These are phyloP conservation scores for Phyto melanocephala DNA, from an alignment of 2,888 invertebrate species.

Conservation along the genomic window DNA sequence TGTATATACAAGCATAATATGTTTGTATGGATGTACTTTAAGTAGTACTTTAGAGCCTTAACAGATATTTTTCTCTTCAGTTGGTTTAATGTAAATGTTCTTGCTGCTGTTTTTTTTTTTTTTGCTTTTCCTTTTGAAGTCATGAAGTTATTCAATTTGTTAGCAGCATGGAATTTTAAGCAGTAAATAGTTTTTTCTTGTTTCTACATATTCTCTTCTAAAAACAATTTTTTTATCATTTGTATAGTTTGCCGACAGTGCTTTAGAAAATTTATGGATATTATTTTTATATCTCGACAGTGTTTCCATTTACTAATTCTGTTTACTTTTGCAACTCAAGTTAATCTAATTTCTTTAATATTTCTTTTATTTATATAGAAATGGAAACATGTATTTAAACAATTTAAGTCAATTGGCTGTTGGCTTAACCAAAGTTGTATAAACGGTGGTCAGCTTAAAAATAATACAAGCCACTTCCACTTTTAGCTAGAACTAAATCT, in stretches of 20 bases:
- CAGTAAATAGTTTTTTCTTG: slow-evolving; percentile 60
- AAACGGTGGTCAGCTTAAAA: no score
- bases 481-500: no score
- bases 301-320: background rate
- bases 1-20: no score
- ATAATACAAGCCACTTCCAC: no score
- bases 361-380: no score
- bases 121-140: slow-evolving; percentile 58
- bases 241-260: background rate
- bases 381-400: no score
- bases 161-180: slow-evolving; percentile 66
- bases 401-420: no score
- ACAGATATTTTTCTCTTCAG: slow-evolving; percentile 30
- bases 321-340: no score
- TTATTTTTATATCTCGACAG: slow-evolving; percentile 6
- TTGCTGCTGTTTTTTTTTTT: background rate
- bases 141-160: slow-evolving; percentile 67
- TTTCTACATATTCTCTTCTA: background rate
- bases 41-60: slow-evolving; percentile 32
- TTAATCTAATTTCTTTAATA: no score
- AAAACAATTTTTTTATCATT: background rate
- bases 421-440: no score
- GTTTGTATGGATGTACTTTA: background rate
- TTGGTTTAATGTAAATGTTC: background rate
- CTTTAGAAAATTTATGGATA: slow-evolving; percentile 31